These are phyloP conservation scores for Callosobruchus maculatus DNA, from an alignment of 2,888 invertebrate genomes.

Conservation along the genomic window DNA sequence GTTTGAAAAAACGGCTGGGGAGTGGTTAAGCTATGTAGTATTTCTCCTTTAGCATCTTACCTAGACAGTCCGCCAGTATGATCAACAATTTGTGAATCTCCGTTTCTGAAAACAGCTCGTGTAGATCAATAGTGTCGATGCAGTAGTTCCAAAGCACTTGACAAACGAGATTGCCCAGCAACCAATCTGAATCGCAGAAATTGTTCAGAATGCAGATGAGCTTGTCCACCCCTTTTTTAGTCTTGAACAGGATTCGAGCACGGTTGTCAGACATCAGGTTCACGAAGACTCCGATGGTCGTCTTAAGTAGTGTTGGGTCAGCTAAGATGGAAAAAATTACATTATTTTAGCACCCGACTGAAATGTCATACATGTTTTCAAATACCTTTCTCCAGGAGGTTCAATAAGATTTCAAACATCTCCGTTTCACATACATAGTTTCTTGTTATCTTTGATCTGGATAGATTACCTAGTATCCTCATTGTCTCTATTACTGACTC, in stretches of 20 bases:
- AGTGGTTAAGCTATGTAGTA: too few species aligned
- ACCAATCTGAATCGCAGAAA: slow-evolving; percentile 64
- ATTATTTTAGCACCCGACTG: too few species aligned
- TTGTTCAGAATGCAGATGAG: slow-evolving; percentile 56
- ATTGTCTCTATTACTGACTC: slow-evolving; percentile 67
- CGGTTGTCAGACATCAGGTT: slow-evolving; percentile 67
- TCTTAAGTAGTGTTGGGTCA: slow-evolving; percentile 67
- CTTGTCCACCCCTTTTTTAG: slow-evolving; percentile 53
- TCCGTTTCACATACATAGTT: slow-evolving; percentile 65
- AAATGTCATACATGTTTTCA: too few species aligned
- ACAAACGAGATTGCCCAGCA: slow-evolving; percentile 68
- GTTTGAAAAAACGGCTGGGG: too few species aligned
- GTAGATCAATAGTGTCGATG: slow-evolving; percentile 53
- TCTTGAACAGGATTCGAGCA: slow-evolving; percentile 54
- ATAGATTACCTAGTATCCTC: slow-evolving; percentile 79
- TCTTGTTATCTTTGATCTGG: slow-evolving; percentile 64
- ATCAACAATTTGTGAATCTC: slow-evolving; percentile 55
- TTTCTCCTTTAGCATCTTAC: slow-evolving; percentile 37
- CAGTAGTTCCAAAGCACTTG: slow-evolving; percentile 71
- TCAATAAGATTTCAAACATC: slow-evolving; percentile 58
- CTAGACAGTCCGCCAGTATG: slow-evolving; percentile 54
- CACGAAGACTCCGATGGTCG: slow-evolving; percentile 78
- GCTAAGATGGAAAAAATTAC: slow-evolving; percentile 43
- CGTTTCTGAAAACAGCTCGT: slow-evolving; percentile 50
- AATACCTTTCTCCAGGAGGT: slow-evolving; percentile 57